A percentile compares a stretch with the other conserved stretches of the same genome.
These are phyloP conservation scores for Phania funesta DNA, from an alignment of 2,888 invertebrate species.

Conservation along the genomic window DNA sequence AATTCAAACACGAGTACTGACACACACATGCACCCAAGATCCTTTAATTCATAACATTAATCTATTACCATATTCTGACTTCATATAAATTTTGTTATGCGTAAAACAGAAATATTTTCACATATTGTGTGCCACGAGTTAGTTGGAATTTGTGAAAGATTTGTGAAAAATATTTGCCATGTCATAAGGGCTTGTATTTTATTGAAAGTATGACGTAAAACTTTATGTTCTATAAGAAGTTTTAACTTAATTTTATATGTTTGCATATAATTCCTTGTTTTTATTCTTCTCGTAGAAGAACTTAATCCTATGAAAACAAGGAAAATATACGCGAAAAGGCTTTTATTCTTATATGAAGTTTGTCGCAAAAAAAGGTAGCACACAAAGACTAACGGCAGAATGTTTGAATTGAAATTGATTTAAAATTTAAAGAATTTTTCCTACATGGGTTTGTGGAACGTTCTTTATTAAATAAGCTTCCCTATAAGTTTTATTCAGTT, in stretches of 20 bases:
- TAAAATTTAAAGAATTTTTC: too few species aligned
- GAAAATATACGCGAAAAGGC: background rate
- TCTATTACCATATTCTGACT: slow-evolving; percentile 12
- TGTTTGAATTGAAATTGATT: too few species aligned
- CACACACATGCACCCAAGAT: background rate
- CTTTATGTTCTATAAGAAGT: slow-evolving; percentile 31
- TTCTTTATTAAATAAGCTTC: too few species aligned
- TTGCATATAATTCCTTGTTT: background rate
- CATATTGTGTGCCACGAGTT: slow-evolving; percentile 8
- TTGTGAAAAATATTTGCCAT: slow-evolving; percentile 44
- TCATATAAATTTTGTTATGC: slow-evolving; percentile 16
- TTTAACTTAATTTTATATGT: slow-evolving; percentile 29
- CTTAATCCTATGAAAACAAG: background rate
- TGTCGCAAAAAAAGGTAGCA: too few species aligned
- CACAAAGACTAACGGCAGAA: too few species aligned
- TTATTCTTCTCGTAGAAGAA: background rate
- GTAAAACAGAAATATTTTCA: background rate
- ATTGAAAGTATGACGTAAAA: slow-evolving; percentile 55
- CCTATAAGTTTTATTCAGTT: too few species aligned
- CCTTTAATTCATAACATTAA: background rate
- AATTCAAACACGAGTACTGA: too few species aligned
- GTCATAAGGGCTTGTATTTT: slow-evolving; percentile 60
- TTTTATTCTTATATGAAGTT: too few species aligned
- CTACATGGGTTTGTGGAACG: too few species aligned
- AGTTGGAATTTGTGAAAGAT: too few species aligned